Percentiles rank a stretch among this genome's conserved stretches.
Evolutionary conservation across 2,797 vertebrate genomes (phyloP).

Genomic region (Gallinago stenura): DNA sequence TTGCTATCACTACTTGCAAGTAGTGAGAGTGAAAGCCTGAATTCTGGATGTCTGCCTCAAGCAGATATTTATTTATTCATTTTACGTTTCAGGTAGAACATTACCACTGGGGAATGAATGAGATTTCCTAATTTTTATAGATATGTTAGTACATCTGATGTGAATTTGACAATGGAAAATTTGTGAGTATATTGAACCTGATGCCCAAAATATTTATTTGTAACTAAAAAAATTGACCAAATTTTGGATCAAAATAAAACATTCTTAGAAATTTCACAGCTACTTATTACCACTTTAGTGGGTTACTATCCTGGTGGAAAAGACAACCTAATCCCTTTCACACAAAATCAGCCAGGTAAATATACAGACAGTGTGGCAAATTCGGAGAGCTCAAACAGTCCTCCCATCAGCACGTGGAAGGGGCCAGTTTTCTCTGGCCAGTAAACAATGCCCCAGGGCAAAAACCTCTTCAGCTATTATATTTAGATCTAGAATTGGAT

Average conservation of each 20-base stretch:
- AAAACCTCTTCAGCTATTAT: background rate
- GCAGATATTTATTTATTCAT: background rate
- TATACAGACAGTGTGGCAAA: background rate
- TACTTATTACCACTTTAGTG: background rate
- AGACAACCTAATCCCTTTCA: background rate
- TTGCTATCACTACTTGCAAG: background rate
- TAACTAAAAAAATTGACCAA: background rate
- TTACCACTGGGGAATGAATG: background rate
- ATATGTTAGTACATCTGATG: background rate
- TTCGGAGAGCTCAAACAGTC: background rate
- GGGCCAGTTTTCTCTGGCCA: background rate
- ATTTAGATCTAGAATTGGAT: background rate
- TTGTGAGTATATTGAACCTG: background rate
- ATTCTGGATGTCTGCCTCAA: background rate
- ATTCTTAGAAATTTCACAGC: background rate
- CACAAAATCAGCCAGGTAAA: background rate
- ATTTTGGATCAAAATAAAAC: background rate
- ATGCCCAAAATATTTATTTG: background rate
- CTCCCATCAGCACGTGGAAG: background rate
- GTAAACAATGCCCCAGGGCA: background rate
- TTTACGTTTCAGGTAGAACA: background rate
- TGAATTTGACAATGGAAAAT: background rate
- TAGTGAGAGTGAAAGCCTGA: background rate
- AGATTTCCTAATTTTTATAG: background rate
- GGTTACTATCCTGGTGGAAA: background rate